Base-by-base conservation (phyloP, 2,888 invertebrate species). In the Idaea biselata region DNA sequence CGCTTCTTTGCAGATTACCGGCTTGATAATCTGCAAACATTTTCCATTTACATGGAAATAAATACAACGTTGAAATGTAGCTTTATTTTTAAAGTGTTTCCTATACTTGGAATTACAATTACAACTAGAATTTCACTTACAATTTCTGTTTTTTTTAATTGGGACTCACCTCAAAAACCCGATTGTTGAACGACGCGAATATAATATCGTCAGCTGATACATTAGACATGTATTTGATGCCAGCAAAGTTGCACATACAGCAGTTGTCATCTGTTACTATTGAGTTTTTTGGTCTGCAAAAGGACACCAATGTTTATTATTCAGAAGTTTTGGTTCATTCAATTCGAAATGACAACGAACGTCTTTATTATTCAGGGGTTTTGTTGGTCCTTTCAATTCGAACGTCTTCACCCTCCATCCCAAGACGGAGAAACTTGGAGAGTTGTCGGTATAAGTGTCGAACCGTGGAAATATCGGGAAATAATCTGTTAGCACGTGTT, bases 251-350 rank as follows among this genome's bases (percentile, higher is more conserved):
- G 87, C 98, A 98, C 76, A 96, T 91, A 83, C 98, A 98, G 84
- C 97, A 97, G 88, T 98, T 98, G 89, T 98, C 98, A 67, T 96
- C 96, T n/a, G 95, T 93, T 57, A 97, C 95, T 72, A 95, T 93
- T 2, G 94, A 94, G 70, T 92, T 89, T 81, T 93, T 93, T 57
- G 90, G 91, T 72, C 94, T 93, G 78, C 17, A 67, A 66, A 32
- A 55, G 60, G 18, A 64, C 55, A 63, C 25, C 16, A 32, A 55
- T 25, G 4, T 55, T 60, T 55, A 16, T 18, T 59, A 8, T 17
- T 18, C 18, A 11, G 18, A 60, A 44, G 14, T 44, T 14, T 14
- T 11, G 14, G 14, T 14, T 1, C 44, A 44, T 44, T 44, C 44
- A 14, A 44, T 44, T 44, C 2, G 14, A 33, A 7, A 33, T 14